phyloP scores from a whole-genome alignment of 1,140 invertebrate species.

The Coenobita brevimanus region DNA sequence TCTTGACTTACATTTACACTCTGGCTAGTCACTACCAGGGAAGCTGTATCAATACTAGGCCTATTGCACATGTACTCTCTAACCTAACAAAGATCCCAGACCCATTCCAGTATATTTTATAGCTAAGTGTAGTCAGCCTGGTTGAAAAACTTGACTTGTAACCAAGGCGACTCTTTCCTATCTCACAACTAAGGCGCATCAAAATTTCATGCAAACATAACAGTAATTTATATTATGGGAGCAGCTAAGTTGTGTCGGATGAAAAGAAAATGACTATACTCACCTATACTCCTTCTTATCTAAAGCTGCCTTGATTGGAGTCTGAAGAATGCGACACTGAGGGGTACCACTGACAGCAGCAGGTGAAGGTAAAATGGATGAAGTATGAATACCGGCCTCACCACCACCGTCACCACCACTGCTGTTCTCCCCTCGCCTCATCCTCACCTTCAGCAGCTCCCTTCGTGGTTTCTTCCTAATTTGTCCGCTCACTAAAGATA shows the following conservation, averaged over 20 bases:
- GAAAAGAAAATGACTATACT: not conserved
- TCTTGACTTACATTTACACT: no score
- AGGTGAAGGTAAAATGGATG: not conserved
- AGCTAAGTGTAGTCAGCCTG: no score
- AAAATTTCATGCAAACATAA: not conserved
- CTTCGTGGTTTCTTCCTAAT: not conserved
- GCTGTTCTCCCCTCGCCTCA: not conserved
- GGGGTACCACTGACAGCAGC: not conserved
- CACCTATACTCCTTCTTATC: constrained; percentile 47
- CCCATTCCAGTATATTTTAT: no score
- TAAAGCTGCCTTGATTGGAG: constrained; percentile 6
- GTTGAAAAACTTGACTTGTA: no score
- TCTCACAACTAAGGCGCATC: not conserved
- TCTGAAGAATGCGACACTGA: not conserved
- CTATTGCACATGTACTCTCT: no score
- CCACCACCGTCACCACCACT: not conserved
- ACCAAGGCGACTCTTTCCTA: no score
- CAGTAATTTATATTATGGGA: no score
- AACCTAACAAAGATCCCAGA: no score
- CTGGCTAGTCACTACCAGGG: no score
- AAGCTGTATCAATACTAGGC: no score
- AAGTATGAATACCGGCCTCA: not conserved
- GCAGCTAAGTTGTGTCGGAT: no score
- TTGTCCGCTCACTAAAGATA: not conserved
- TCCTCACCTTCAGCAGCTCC: not conserved